These are phyloP conservation scores for Eremobia ochroleuca DNA, from an alignment of 2,888 invertebrate genomes.

Conservation along the genomic window DNA sequence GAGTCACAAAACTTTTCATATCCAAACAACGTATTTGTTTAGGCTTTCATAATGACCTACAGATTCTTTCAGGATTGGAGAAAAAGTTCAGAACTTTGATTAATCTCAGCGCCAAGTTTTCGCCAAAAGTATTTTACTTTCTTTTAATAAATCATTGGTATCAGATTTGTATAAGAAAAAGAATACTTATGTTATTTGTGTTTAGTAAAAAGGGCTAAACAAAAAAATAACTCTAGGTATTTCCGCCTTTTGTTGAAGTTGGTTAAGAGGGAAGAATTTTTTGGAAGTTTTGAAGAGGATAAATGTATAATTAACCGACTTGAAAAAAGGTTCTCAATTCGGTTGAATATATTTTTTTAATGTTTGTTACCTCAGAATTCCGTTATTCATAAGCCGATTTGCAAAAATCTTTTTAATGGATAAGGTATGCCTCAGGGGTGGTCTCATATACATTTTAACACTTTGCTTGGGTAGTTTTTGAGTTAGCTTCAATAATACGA, in stretches of 20 bases:
- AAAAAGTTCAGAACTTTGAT: constrained; percentile 25
- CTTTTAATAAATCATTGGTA: not conserved
- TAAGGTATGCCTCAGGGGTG: no score
- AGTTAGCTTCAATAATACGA: no score
- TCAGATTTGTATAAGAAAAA: no score
- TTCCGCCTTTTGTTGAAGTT: not conserved
- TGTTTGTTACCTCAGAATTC: no score
- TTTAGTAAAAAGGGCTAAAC: not conserved
- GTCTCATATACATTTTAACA: no score
- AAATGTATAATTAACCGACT: not conserved
- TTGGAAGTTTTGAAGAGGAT: not conserved
- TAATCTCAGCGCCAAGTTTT: constrained; percentile 19
- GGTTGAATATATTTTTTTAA: no score
- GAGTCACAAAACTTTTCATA: constrained; percentile 22
- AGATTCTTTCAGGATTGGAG: constrained; percentile 3
- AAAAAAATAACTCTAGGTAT: no score
- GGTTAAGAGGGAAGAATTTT: not conserved
- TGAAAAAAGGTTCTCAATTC: no score
- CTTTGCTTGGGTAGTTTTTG: no score
- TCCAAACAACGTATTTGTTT: constrained; percentile 17
- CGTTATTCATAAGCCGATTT: no score
- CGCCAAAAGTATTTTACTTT: constrained; percentile 11
- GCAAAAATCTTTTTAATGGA: no score
- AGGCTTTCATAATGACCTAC: constrained; percentile 5
- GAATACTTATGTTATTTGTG: no score